phyloP scores from a whole-genome alignment of 2,888 invertebrate genomes.

The Perizoma flavofasciatum region DNA sequence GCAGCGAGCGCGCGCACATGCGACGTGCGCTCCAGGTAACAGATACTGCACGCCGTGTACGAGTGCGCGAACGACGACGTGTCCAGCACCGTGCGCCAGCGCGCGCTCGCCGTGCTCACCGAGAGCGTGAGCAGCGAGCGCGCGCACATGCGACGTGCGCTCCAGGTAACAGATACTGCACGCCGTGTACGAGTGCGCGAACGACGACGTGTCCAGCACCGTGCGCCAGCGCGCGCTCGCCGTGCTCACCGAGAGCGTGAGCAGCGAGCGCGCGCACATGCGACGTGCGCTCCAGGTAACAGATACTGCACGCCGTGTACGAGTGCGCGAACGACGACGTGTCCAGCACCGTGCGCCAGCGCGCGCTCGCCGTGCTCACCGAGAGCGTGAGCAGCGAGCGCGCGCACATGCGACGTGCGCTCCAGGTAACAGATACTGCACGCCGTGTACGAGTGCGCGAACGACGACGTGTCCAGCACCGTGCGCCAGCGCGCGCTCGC shows the following conservation, averaged over 20 bases:
- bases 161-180: conserved; percentile 31
- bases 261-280: no score
- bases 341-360: conserved; percentile 84
- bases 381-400: conserved; percentile 69
- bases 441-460: conserved; percentile 59
- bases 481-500: conserved; percentile 86
- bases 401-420: conserved; percentile 50
- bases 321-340: conserved; percentile 82
- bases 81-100: conserved; percentile 84
- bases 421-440: conserved; percentile 32
- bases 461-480: conserved; percentile 80
- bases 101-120: conserved; percentile 84
- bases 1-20: conserved; percentile 50
- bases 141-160: conserved; percentile 50
- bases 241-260: conserved; percentile 83
- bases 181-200: conserved; percentile 58
- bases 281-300: conserved; percentile 79
- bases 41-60: not conserved
- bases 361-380: conserved; percentile 84
- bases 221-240: no score
- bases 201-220: conserved; percentile 79
- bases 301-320: conserved; percentile 77
- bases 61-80: conserved; percentile 73
- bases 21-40: conserved; percentile 47
- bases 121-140: conserved; percentile 69